Conservation (phyloP, 2,113 vertebrate species). For the Nansenia antarctica region DNA sequence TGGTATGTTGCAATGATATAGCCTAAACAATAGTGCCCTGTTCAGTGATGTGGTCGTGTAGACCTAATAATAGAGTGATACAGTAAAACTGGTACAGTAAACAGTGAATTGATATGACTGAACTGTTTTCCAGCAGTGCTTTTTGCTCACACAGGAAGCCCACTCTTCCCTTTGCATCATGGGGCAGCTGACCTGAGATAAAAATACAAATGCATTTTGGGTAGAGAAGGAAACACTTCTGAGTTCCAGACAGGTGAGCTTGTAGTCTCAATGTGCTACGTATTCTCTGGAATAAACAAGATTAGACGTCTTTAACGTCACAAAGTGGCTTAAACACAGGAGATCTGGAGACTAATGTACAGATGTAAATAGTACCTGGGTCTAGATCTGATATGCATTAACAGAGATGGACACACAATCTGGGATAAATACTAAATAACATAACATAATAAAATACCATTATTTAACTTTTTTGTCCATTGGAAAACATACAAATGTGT, state of each 20-base stretch:
- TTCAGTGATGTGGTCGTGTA: too few relatives aligned
- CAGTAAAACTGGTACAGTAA: background rate
- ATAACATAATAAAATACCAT: background rate
- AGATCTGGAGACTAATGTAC: background rate
- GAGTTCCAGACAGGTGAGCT: background rate
- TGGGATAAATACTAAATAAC: background rate
- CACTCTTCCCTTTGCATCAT: background rate
- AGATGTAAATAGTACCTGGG: background rate
- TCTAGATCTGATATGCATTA: background rate
- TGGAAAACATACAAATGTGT: conserved; percentile 32
- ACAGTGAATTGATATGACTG: background rate
- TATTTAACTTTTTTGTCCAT: background rate
- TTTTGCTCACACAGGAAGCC: background rate
- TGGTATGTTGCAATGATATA: too few relatives aligned
- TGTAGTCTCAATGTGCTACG: background rate
- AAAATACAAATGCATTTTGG: conserved; percentile 1
- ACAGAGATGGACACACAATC: background rate
- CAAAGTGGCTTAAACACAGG: background rate
- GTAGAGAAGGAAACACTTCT: background rate
- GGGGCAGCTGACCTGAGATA: conserved; percentile 10
- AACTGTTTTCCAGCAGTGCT: background rate
- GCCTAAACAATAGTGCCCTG: too few relatives aligned
- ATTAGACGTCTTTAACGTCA: too few relatives aligned
- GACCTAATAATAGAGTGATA: too few relatives aligned
- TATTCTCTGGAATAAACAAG: background rate